These are phyloP conservation scores for Danio jaintianensis DNA, from an alignment of 2,797 vertebrate species.

Conservation along the genomic window DNA sequence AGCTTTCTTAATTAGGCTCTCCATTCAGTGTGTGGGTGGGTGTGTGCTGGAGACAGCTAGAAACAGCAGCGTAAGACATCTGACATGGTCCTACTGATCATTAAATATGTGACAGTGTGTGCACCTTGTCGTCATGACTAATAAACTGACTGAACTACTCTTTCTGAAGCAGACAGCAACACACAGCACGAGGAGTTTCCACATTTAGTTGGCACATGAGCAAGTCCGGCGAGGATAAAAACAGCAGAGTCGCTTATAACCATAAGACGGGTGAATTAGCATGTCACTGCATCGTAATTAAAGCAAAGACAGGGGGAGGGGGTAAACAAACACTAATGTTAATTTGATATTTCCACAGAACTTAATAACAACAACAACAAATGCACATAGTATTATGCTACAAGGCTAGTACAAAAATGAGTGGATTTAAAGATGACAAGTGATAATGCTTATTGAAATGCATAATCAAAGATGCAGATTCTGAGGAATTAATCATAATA, in stretches of 20 bases:
- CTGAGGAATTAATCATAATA: background rate
- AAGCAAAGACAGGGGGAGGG: background rate
- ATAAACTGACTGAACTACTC: conserved; percentile 73
- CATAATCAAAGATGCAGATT: background rate
- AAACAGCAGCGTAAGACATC: conserved; percentile 66
- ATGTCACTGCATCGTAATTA: conserved; percentile 51
- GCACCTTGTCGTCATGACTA: conserved; percentile 80
- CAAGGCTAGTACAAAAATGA: background rate
- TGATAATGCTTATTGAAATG: background rate
- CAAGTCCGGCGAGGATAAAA: background rate
- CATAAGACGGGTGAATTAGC: conserved; percentile 10
- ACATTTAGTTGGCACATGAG: conserved; percentile 1
- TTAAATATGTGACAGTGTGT: conserved; percentile 59
- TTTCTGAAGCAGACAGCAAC: conserved; percentile 63
- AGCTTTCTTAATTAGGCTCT: conserved; percentile 50
- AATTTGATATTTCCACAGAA: conserved; percentile 34
- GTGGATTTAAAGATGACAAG: background rate
- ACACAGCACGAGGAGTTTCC: background rate
- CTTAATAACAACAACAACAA: conserved; percentile 14
- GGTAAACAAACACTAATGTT: conserved; percentile 32
- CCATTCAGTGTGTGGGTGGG: conserved; percentile 2
- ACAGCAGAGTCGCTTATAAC: conserved; percentile 11
- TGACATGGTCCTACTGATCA: conserved; percentile 76
- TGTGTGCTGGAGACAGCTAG: conserved; percentile 17
- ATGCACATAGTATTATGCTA: background rate